phyloP scores from a whole-genome alignment of 2,113 vertebrate genomes.

The Bufo bufo region DNA sequence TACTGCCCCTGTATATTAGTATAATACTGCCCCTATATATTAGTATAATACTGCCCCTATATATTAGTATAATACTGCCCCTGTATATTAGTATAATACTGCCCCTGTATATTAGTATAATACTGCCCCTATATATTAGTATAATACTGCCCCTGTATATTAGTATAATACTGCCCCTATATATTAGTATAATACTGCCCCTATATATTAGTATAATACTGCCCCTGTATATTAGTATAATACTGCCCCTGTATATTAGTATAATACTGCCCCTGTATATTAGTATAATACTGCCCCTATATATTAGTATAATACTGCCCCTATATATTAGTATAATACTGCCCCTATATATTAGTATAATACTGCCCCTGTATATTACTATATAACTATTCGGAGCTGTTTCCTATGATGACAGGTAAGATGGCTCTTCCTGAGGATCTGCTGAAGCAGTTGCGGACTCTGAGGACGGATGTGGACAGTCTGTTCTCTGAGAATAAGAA shows the following conservation, averaged over 20 bases:
- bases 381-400: not conserved
- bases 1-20: not conserved
- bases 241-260: not conserved
- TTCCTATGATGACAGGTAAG: not conserved
- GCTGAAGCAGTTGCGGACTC: conserved; percentile 15
- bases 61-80: not conserved
- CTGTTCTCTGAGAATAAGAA: conserved; percentile 12
- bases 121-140: not conserved
- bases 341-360: not conserved
- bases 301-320: not conserved
- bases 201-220: too few relatives aligned
- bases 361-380: not conserved
- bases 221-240: too few relatives aligned
- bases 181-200: too few relatives aligned
- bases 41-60: too few relatives aligned
- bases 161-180: too few relatives aligned
- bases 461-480: conserved; percentile 28
- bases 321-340: not conserved
- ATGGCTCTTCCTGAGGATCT: conserved; percentile 31
- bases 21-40: not conserved
- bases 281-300: not conserved
- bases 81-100: too few relatives aligned
- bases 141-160: conserved; percentile 8
- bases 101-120: not conserved
- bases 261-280: not conserved